A percentile compares a stretch with the other conserved stretches of the same genome.
These are phyloP conservation scores for Sitophilus oryzae DNA, from an alignment of 1,140 invertebrate genomes.

Conservation along the genomic window DNA sequence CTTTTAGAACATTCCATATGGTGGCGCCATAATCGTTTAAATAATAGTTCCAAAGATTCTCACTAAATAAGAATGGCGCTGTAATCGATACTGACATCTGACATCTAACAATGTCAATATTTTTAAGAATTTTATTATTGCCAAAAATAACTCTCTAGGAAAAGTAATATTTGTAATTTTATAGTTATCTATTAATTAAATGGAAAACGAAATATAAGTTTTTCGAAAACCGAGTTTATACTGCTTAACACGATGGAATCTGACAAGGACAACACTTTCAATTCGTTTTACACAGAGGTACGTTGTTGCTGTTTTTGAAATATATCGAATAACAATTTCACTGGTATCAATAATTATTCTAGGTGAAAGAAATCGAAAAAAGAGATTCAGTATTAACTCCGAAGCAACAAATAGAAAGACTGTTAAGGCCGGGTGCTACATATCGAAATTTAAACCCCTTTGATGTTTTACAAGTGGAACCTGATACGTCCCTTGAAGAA, in stretches of 20 bases:
- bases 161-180: no score
- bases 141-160: no score
- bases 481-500: slow-evolving; percentile 79
- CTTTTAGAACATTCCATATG: no score
- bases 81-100: no score
- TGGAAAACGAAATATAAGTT: no score
- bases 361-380: slow-evolving; percentile 96
- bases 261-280: slow-evolving; percentile 56
- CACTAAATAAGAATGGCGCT: no score
- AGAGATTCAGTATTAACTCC: slow-evolving; percentile 85
- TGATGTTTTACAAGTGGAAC: slow-evolving; percentile 93
- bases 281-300: slow-evolving; percentile 64
- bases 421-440: slow-evolving; percentile 87
- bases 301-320: slow-evolving; percentile 22
- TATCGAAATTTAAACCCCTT: slow-evolving; percentile 97
- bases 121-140: no score
- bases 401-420: slow-evolving; percentile 90
- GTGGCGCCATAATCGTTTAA: no score
- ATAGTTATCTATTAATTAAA: no score
- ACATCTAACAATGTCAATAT: no score
- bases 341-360: slow-evolving; percentile 32
- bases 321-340: not conserved
- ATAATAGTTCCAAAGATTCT: no score
- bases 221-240: no score
- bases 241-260: not conserved